These are phyloP conservation scores for Lasiommata megera DNA, from an alignment of 2,888 invertebrate genomes.

Conservation along the genomic window DNA sequence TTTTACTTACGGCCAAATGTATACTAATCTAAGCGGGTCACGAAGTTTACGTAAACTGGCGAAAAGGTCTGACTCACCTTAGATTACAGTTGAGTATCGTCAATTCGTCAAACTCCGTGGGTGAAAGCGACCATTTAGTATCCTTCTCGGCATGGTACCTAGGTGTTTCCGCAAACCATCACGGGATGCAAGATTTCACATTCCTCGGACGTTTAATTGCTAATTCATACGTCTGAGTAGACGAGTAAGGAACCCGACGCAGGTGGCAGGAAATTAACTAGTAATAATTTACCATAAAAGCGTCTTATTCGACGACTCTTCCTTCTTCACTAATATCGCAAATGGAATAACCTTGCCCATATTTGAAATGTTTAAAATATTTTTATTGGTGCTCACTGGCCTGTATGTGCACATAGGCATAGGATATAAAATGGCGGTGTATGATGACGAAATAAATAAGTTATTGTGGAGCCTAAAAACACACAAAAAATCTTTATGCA, in stretches of 20 bases:
- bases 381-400: too few species aligned
- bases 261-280: slow-evolving; percentile 1
- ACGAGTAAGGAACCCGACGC: slow-evolving; percentile 15
- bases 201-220: slow-evolving; percentile 29
- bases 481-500: too few species aligned
- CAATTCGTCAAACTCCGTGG: slow-evolving; percentile 33
- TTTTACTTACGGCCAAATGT: slow-evolving; percentile 8
- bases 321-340: slow-evolving; percentile 5
- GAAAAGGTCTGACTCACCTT: slow-evolving; percentile 37
- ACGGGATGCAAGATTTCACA: slow-evolving; percentile 37
- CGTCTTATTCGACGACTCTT: slow-evolving; percentile 10
- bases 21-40: slow-evolving; percentile 39
- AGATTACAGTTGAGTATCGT: slow-evolving; percentile 7
- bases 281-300: background rate
- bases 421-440: too few species aligned
- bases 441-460: too few species aligned
- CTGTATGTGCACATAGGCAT: too few species aligned
- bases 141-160: slow-evolving; percentile 43
- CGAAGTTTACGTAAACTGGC: slow-evolving; percentile 45
- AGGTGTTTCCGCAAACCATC: slow-evolving; percentile 47
- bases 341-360: background rate
- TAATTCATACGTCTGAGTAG: slow-evolving; percentile 10
- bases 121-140: slow-evolving; percentile 54
- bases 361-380: background rate
- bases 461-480: too few species aligned